Percentiles rank a stretch among this genome's conserved stretches.
Evolutionary conservation across 2,888 invertebrate species (phyloP).

Genomic region (Rhagium mordax): DNA sequence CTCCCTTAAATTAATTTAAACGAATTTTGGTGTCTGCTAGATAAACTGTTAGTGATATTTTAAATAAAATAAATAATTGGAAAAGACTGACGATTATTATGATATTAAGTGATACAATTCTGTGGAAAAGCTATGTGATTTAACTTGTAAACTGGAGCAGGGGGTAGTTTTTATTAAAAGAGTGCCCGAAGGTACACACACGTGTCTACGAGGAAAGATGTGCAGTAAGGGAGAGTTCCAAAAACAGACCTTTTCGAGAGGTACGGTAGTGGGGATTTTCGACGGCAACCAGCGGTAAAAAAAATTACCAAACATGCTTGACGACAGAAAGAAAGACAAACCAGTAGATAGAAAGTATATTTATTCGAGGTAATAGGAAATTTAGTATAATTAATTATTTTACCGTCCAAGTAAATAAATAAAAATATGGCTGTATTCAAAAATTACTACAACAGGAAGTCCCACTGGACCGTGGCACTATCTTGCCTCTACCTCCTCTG

Average conservation of each 20-base stretch:
- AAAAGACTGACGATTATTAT: slow-evolving; percentile 29
- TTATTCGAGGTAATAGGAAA: slow-evolving; percentile 49
- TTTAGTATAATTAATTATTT: slow-evolving; percentile 37
- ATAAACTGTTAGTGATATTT: slow-evolving; percentile 28
- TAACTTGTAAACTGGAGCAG: background rate
- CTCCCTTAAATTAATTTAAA: background rate
- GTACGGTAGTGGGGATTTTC: slow-evolving; percentile 19
- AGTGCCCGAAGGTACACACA: slow-evolving; percentile 27
- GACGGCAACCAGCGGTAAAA: slow-evolving; percentile 40
- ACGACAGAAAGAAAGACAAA: slow-evolving; percentile 39
- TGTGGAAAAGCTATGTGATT: slow-evolving; percentile 33
- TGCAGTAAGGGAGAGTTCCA: slow-evolving; percentile 31
- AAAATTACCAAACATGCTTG: slow-evolving; percentile 39
- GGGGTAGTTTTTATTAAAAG: slow-evolving; percentile 36
- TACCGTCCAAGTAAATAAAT: slow-evolving; percentile 40
- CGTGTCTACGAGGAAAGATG: slow-evolving; percentile 37
- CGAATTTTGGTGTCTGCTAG: slow-evolving; percentile 18
- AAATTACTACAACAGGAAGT: slow-evolving; percentile 60
- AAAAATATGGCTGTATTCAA: slow-evolving; percentile 62
- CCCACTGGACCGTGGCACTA: slow-evolving; percentile 58
- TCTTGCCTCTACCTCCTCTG: slow-evolving; percentile 63
- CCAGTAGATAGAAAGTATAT: slow-evolving; percentile 52
- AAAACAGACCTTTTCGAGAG: slow-evolving; percentile 20
- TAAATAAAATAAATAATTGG: slow-evolving; percentile 4
- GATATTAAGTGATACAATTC: slow-evolving; percentile 16